A percentile compares a stretch with the other conserved stretches of the same genome.
Evolutionary conservation across 2,797 vertebrate genomes (phyloP).

Genomic region (Pitangus sulphuratus): DNA sequence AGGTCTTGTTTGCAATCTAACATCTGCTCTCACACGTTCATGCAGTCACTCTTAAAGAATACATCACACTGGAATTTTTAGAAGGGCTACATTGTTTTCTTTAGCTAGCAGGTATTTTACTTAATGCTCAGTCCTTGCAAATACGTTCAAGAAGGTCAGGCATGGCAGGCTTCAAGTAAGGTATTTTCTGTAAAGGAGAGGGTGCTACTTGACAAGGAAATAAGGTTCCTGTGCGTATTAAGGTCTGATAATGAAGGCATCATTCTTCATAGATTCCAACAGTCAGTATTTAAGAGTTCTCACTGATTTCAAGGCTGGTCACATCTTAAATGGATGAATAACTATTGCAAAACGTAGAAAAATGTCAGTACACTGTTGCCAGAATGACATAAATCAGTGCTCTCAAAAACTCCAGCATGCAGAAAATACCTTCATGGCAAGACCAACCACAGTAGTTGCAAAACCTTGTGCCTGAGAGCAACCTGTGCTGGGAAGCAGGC

Average conservation of each 20-base stretch:
- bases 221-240: not conserved
- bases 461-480: not conserved
- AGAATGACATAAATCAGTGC: not conserved
- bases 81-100: not conserved
- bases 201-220: not conserved
- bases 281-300: not conserved
- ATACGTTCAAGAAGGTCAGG: not conserved
- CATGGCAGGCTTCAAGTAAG: not conserved
- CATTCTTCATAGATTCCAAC: not conserved
- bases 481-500: not conserved
- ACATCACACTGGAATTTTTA: not conserved
- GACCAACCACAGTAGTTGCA: not conserved
- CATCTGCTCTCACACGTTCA: not conserved
- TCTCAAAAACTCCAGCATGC: not conserved
- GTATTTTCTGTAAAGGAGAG: not conserved
- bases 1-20: not conserved
- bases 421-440: not conserved
- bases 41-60: not conserved
- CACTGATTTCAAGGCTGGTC: not conserved
- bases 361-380: fast-evolving
- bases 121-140: not conserved
- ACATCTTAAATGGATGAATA: not conserved
- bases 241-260: not conserved
- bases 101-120: not conserved
- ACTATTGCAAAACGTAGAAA: not conserved